phyloP scores from a whole-genome alignment of 2,888 invertebrate genomes.

The Odontothrips loti region DNA sequence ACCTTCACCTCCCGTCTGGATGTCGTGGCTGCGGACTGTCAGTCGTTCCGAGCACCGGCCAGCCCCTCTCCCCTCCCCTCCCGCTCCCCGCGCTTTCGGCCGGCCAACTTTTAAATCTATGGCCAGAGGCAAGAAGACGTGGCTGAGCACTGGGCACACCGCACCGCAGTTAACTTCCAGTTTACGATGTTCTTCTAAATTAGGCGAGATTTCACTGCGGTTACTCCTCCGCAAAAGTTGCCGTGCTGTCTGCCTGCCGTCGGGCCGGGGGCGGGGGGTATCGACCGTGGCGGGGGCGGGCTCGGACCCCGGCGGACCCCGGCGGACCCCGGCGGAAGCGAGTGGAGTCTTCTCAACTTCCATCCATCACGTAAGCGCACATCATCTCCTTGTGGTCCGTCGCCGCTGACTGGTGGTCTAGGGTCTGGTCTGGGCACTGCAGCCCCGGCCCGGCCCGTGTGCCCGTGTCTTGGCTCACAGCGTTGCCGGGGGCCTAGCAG shows the following conservation, averaged over 20 bases:
- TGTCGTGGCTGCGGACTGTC: not conserved
- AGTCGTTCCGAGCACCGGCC: not conserved
- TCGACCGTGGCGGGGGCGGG: not conserved
- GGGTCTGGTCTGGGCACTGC: too few species aligned
- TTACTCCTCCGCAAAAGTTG: not conserved
- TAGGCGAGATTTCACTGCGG: slow-evolving; percentile 1
- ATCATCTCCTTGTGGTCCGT: too few species aligned
- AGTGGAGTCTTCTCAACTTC: too few species aligned
- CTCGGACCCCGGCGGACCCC: not conserved
- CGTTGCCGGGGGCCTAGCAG: too few species aligned
- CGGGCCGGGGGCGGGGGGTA: not conserved
- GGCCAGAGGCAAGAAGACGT: not conserved
- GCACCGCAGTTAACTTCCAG: slow-evolving; percentile 1
- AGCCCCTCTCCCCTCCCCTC: not conserved
- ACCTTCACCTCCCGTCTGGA: not conserved
- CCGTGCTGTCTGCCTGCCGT: not conserved
- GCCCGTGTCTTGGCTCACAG: too few species aligned
- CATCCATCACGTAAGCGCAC: too few species aligned
- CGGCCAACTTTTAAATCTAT: slow-evolving; percentile 1
- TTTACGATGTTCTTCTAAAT: slow-evolving; percentile 1
- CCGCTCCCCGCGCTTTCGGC: not conserved
- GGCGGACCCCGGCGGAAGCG: not conserved
- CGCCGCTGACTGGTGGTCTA: too few species aligned
- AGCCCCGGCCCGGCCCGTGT: too few species aligned
- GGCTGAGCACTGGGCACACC: slow-evolving; percentile 6